Base-by-base conservation (phyloP, 64 coral and sea anemone genomes). In the Montipora efflorescens region DNA sequence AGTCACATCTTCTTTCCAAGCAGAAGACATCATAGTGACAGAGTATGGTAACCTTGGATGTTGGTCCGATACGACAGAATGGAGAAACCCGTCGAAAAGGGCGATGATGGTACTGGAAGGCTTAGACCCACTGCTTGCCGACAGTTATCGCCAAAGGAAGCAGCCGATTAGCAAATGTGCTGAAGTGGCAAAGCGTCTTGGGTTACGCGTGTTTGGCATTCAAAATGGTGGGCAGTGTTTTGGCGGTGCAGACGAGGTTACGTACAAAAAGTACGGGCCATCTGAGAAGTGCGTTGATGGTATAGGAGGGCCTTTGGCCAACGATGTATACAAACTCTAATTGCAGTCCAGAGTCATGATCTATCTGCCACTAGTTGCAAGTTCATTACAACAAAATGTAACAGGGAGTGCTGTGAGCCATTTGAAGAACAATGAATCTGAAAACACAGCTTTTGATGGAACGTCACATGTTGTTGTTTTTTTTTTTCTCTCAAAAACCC, bases 191-290 rank as follows among this genome's bases (percentile, higher is more conserved):
- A 94, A 93, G 19, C 83, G 90, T 7, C 89, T 95, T 43, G 89
- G 92, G 7, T 90, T 94, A 55, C 89, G 94, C 28, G 87, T 99
- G 4, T 99, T 99, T 88, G 95, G 95, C 36, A 87, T 99, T 77
- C 98, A 99, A 77, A 99, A 99, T 92, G 95, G 78, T 69, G 98
- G 98, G 5, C 98, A 99, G 45, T 99, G 98, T 74, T 99, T 99
- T 58, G 87, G 95, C 71, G 98, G 89, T 8, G 49, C 82, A 7
- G 47, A 76, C 3, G 73, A 88, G 7, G 75, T 67, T 8, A 87
- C 91, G 58, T 99, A 94, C 47, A 94, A 88, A 77, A 99, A 50
- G 3, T 99, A 96, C 76, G 98, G 98, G 36, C 75, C 98, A 0
- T 99, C 98, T 61, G 92, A 94, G n/a, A 85, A 80, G 4, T 99